Evolutionary conservation across 2,888 invertebrate species (phyloP).

Genomic region (Dinocampus coccinellae): DNA sequence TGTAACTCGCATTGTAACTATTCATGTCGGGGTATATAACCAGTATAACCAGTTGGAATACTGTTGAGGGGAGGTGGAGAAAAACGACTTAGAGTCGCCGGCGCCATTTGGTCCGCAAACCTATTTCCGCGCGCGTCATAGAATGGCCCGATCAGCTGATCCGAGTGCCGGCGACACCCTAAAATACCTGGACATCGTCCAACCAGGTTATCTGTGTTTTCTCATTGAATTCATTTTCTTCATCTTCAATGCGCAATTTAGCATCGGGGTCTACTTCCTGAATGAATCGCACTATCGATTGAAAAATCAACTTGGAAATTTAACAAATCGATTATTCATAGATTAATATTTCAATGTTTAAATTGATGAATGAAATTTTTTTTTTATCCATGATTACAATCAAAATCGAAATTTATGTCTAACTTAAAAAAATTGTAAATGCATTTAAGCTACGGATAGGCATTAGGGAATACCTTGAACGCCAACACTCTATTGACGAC

Average conservation of each 20-base stretch:
- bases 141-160: conserved; percentile 64
- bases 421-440: not conserved
- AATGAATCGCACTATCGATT: conserved; percentile 42
- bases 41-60: conserved; percentile 11
- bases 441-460: conserved; percentile 4
- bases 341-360: conserved; percentile 28
- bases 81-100: conserved; percentile 50
- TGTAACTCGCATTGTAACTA: conserved; percentile 16
- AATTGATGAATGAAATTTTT: not conserved
- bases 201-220: conserved; percentile 64
- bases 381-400: not conserved
- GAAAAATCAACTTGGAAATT: conserved; percentile 39
- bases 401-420: not conserved
- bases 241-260: not conserved
- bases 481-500: conserved; percentile 37
- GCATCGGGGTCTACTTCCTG: not conserved
- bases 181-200: conserved; percentile 64
- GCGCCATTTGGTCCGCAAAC: conserved; percentile 63
- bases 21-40: conserved; percentile 21
- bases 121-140: conserved; percentile 52
- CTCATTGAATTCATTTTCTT: conserved; percentile 27
- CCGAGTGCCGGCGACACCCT: conserved; percentile 37
- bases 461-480: conserved; percentile 30
- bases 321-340: conserved; percentile 45
- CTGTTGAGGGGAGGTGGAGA: conserved; percentile 13